Evolutionary conservation across 2,113 vertebrate species (phyloP), one percentile per base, ranked within the genome.

Genomic region (Notothenia rossii): DNA sequence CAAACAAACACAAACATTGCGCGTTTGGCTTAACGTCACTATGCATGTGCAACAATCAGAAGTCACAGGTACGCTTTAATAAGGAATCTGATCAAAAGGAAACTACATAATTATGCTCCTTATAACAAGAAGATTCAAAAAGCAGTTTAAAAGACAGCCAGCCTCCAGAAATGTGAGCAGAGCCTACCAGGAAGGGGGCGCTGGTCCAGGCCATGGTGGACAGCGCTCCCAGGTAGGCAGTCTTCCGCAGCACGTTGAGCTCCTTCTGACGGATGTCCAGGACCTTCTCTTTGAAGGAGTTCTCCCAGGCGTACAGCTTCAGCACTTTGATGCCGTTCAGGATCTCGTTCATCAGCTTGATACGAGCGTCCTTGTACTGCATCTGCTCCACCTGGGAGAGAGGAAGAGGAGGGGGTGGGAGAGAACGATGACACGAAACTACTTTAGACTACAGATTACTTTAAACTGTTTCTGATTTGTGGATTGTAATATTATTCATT

Each of bases 271-370:
- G 91, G 25, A 99, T 97, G 43, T 93, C 92, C 68, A 97, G 80
- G 2, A 99, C 94, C 82, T 97, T 97, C 10, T 96, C 89, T 60
- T 92, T 86, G 84, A 99, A 99, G 0, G 96, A 98, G 9, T 91
- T 94, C 3, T 99, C 98, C 98, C 98, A 99, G 29, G 98, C 97
- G 0, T 99, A 99, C 14, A 99, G 94, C 94, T 99, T 99, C 64
- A 99, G 92, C 49, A 99, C 97, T 78, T 98, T 99, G 46, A 99
- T 99, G 82, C 98, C 98, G 0, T 95, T 94, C 86, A 99, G 93
- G 70, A 99, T 98, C 95, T 99, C 98, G 0, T 94, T 99, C 97
- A 99, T 99, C 45, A 99, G 89, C 81, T 97, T 99, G 82, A 98
- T 97, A 33, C 98, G 96, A 0, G 95, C 89, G 65, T 99, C 98